Base-by-base conservation (phyloP, 2,888 invertebrate genomes). In the Tanypteryx hageni region DNA sequence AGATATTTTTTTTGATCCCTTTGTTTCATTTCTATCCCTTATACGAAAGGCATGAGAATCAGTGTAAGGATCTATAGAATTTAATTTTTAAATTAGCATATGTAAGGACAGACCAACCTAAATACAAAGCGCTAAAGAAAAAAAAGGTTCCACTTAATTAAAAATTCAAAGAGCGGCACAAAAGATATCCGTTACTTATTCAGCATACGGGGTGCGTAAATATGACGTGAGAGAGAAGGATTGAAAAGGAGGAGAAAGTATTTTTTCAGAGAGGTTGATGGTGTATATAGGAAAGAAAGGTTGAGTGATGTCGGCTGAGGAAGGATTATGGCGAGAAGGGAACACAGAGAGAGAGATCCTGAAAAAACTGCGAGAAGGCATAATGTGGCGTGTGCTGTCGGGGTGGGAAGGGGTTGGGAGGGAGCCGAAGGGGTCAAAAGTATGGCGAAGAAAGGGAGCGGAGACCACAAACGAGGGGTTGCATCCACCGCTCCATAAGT, bases 401-500 rank as follows among this genome's bases (percentile, higher is more conserved):
- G 64, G 64, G 11, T 18, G 64, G 7, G n/a, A 64, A n/a, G 11
- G 64, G 64, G 11, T 64, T 16, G 13, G 64, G 64, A 64, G 18
- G 64, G 64, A 7, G 7, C 4, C 14, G 56, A 56, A 13, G 44
- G 56, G 83, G 83, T 57, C 56, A 83, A 83, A 83, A 83, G 56
- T 44, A 44, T 83, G 27, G 16, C 82, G 27, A 31, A 44, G 44
- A 44, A 44, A 44, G 44, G n/a, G 83, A 83, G n/a, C 10, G 83
- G 83, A 44, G 27, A 76, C 76, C 76, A 27, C 76, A 76, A 76
- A 76, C 76, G 76, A 76, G 76, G 76, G 27, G 22, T 76, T 76
- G 76, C 27, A 76, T 76, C 76, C 76, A 44, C 44, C 44, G 44
- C 44, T 44, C 44, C 5, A 10, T 68, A 10, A 68, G 68, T 68